phyloP scores from a whole-genome alignment of 2,797 vertebrate genomes.

The Molossus molossus region DNA sequence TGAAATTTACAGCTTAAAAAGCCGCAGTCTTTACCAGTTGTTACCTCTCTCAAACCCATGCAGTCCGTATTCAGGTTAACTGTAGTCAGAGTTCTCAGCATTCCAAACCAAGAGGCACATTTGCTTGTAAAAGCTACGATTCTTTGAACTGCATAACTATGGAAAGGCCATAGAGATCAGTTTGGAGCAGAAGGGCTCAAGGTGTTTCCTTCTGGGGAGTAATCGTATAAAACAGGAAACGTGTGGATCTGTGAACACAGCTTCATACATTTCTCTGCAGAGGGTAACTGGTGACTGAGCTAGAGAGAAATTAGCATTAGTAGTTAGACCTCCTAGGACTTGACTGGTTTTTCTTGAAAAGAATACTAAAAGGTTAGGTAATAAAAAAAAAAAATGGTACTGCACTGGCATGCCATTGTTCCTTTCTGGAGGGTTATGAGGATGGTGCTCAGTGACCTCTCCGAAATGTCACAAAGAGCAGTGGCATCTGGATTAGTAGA shows the following conservation, averaged over 20 bases:
- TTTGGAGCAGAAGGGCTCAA: background rate
- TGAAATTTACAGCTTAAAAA: conserved; percentile 29
- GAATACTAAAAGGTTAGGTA: conserved; percentile 33
- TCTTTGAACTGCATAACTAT: background rate
- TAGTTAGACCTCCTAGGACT: conserved; percentile 63
- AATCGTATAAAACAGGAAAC: background rate
- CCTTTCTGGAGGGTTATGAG: conserved; percentile 50
- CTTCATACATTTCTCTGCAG: background rate
- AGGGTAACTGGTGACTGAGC: background rate
- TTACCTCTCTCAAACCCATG: background rate
- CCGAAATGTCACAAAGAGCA: conserved; percentile 76
- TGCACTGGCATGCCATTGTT: conserved; percentile 47
- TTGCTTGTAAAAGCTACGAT: conserved; percentile 4
- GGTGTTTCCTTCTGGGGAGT: background rate
- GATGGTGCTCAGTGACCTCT: conserved; percentile 77
- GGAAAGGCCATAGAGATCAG: conserved; percentile 36
- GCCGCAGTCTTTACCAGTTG: background rate
- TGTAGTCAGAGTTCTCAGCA: background rate
- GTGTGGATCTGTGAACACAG: background rate
- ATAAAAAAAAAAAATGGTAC: conserved; percentile 33
- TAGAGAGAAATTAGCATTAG: conserved; percentile 38
- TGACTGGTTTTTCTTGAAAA: conserved; percentile 64
- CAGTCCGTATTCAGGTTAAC: background rate
- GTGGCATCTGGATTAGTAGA: conserved; percentile 74
- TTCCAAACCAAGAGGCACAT: background rate